Base-by-base conservation (phyloP, 2,797 vertebrate genomes). In the Amphiprion clarkii region DNA sequence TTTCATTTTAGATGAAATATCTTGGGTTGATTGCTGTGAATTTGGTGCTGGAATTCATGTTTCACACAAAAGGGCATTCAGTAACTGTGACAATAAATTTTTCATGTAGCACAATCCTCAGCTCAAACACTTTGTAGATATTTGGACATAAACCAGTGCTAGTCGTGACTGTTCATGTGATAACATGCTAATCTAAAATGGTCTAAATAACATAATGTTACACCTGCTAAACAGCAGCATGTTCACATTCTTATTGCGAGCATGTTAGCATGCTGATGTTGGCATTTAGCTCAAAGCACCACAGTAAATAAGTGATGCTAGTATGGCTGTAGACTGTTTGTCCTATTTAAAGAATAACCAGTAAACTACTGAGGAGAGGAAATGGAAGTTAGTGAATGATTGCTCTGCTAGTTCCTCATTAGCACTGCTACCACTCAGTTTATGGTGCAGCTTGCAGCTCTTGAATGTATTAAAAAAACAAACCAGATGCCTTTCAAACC, bases 401-500 rank as follows among this genome's bases (percentile, higher is more conserved):
- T 42, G 5, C 55, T 27, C 63, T 36, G 67, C 59, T 42, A 8
- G 23, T 55, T 7, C 17, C 53, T 56, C 55, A 72, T 72, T 66
- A 61, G 39, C 44, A 6, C 29, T 39, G 9, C 27, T 39, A 54
- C 59, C 17, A 36, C 46, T 29, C 9, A 17, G 33, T 59, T 66
- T 57, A 27, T 36, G 31, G 40, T 60, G 16, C 21, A 58, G 63
- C 29, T 16, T 31, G 16, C 27, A 21, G 23, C 51, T 60, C 58
- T 66, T 76, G 55, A 27, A 64, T 78, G 59, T 33, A 81, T 64
- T 42, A 66, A 68, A n/a, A 31, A 67, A 36, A 52, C 46, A 56
- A 27, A 42, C 42, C 59, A n/a, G 9, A 67, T 29, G 56, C 51
- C 48, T 73, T 49, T 39, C 55, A 51, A 67, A 60, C 53, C 40